Percentiles rank a stretch among this genome's conserved stretches.
Conservation (phyloP, 2,888 invertebrate genomes). For the Ophonus ardosiacus region DNA sequence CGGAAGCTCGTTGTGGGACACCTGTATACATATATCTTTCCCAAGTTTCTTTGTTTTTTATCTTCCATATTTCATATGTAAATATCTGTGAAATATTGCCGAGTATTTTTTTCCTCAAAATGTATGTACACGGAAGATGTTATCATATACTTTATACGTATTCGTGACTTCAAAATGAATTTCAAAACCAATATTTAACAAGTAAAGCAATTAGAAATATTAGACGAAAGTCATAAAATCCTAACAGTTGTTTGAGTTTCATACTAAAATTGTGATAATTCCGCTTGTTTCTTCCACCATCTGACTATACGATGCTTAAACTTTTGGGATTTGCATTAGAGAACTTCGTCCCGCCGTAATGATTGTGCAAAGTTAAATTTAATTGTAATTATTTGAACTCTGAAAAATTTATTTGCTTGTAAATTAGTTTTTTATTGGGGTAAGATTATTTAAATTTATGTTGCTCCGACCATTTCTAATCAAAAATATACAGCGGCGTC, state of each 20-base stretch:
- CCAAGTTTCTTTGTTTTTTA: too few species aligned
- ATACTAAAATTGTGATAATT: constrained; percentile 23
- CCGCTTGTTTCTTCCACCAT: not conserved
- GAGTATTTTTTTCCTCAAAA: not conserved
- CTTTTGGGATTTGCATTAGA: not conserved
- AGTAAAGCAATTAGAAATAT: constrained; percentile 19
- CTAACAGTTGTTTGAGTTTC: not conserved
- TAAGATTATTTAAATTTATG: not conserved
- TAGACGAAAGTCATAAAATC: constrained; percentile 8
- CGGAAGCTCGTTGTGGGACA: too few species aligned
- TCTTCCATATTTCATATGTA: too few species aligned
- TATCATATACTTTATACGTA: not conserved
- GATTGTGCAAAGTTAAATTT: not conserved
- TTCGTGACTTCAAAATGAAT: not conserved
- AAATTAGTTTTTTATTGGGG: not conserved
- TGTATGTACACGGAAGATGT: not conserved
- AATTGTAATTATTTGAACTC: not conserved
- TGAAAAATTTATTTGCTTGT: not conserved
- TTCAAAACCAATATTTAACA: not conserved
- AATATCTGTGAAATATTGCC: too few species aligned
- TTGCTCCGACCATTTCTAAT: not conserved
- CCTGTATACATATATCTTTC: too few species aligned
- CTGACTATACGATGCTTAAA: not conserved
- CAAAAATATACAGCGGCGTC: not conserved
- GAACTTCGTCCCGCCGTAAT: not conserved